A percentile compares a stretch with the other conserved stretches of the same genome.
Conservation (phyloP, 2,113 vertebrate genomes). For the Hystrix brachyura region DNA sequence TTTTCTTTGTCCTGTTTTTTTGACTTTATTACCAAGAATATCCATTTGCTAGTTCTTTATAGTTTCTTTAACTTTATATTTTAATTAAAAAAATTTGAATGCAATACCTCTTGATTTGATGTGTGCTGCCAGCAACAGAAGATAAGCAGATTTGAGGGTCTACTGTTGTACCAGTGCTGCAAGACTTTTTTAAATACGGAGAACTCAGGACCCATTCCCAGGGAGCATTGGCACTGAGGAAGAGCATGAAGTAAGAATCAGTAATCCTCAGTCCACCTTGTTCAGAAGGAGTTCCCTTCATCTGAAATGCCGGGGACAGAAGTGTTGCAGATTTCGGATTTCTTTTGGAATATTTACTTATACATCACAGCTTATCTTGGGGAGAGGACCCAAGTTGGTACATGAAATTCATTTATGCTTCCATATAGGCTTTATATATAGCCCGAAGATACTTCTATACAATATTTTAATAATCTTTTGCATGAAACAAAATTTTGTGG, state of each 20-base stretch:
- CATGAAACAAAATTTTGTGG: not conserved
- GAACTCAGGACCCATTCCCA: not conserved
- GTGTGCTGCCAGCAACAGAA: not conserved
- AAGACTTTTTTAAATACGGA: not conserved
- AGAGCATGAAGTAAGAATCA: not conserved
- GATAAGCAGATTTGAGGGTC: not conserved
- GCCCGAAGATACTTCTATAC: not conserved
- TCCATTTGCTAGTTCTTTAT: not conserved
- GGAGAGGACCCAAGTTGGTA: not conserved
- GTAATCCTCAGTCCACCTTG: not conserved
- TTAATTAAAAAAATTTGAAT: not conserved
- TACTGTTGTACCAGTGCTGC: not conserved
- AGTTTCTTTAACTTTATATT: not conserved
- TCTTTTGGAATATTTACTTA: not conserved
- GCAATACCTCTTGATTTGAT: not conserved
- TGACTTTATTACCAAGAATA: not conserved
- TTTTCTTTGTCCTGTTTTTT: slow-evolving; percentile 22
- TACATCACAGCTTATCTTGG: not conserved
- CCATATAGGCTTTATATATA: not conserved
- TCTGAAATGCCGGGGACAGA: not conserved
- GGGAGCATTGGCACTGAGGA: not conserved
- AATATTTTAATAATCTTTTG: not conserved
- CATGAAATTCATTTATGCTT: not conserved
- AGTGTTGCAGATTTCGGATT: not conserved
- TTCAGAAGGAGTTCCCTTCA: not conserved